phyloP scores from a whole-genome alignment of 2,797 vertebrate genomes.

The Dromococcyx pavoninus region DNA sequence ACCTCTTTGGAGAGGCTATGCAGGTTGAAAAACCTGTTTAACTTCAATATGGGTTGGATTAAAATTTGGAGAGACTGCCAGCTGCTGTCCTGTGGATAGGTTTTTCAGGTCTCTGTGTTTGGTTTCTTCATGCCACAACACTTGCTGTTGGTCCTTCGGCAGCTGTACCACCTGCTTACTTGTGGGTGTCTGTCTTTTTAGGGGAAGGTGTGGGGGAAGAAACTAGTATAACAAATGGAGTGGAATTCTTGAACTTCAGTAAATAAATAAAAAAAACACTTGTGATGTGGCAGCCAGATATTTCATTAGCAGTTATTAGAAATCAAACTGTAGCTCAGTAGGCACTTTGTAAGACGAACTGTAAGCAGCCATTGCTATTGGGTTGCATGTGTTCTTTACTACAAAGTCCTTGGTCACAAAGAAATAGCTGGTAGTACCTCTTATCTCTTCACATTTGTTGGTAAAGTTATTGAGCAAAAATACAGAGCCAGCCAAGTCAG shows the following conservation, averaged over 20 bases:
- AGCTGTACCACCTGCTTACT: not conserved
- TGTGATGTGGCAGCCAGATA: not conserved
- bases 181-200: not conserved
- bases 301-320: not conserved
- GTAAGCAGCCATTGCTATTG: not conserved
- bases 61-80: not conserved
- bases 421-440: not conserved
- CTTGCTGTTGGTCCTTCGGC: not conserved
- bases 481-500: not conserved
- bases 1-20: not conserved
- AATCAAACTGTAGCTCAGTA: not conserved
- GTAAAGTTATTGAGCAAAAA: not conserved
- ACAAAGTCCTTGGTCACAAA: not conserved
- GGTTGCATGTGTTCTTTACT: not conserved
- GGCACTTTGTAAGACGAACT: not conserved
- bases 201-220: not conserved
- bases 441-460: not conserved
- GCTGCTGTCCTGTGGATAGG: not conserved
- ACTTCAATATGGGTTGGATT: not conserved
- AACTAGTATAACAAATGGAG: not conserved
- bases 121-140: not conserved
- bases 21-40: not conserved
- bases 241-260: not conserved
- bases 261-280: not conserved
- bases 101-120: not conserved